Evolutionary conservation across 2,888 invertebrate species (phyloP), one percentile per base, ranked within the genome.

Genomic region (Mylabris sibirica): DNA sequence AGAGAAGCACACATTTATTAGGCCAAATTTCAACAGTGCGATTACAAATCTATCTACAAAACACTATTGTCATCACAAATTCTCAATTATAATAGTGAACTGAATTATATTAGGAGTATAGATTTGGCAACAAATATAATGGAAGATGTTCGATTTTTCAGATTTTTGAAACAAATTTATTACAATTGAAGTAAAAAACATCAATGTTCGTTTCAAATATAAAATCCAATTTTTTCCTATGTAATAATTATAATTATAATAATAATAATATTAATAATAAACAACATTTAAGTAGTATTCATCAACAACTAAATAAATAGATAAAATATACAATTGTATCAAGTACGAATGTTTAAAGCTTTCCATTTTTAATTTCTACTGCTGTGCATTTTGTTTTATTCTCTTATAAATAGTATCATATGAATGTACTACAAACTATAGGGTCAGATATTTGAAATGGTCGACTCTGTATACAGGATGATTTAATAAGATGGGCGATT

Each of bases 41-140:
- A 49, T 65, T 68, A 72, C 72, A 70, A 72, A 70, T 70, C 72
- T 49, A 44, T 44, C n/a, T 44, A n/a, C n/a, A 49, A 9, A 49
- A 20, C 49, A 49, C 66, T 68, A 68, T 70, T 70, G 72, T 72
- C 70, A 70, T 70, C 68, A 70, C 70, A 70, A 70, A 64, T 63
- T 67, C 63, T 22, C 5, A 11, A n/a, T 35, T 5, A 14, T n/a
- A 20, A 22, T 59, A 35, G 14, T 8, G 8, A 59, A 57, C n/a
- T 3, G 26, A 59, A 59, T 35, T 8, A 64, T 49, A 26, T 34
- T 11, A 67, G 2, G 44, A 1, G n/a, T n/a, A n/a, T n/a, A n/a
- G n/a, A 20, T 49, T 49, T 49, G 49, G 49, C 49, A 20, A 49
- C 20, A 49, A 5, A 20, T 14, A 3, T 20, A 0, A 3, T 20